phyloP scores from a whole-genome alignment of 1,140 invertebrate genomes.

The Drosophila yakuba region DNA sequence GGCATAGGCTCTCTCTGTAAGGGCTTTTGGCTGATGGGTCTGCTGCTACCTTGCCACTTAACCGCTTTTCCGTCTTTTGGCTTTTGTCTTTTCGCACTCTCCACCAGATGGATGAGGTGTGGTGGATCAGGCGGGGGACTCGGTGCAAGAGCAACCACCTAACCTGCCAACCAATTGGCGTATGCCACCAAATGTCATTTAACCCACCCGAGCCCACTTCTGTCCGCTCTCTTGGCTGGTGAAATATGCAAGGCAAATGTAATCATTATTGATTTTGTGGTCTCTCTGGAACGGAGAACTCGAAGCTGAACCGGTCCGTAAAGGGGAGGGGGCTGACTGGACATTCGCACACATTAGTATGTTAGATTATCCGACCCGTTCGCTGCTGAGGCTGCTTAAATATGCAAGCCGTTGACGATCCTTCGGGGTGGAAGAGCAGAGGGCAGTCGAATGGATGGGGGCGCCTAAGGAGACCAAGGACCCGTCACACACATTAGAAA shows the following conservation, averaged over 20 bases:
- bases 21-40: conserved; percentile 56
- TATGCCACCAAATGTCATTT: conserved; percentile 73
- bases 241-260: conserved; percentile 82
- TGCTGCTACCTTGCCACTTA: conserved; percentile 68
- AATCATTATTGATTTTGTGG: conserved; percentile 83
- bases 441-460: conserved; percentile 1
- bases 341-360: conserved; percentile 72
- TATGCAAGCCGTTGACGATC: conserved; percentile 76
- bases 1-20: conserved; percentile 49
- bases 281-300: conserved; percentile 45
- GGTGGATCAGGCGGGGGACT: conserved; percentile 1
- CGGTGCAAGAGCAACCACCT: conserved; percentile 57
- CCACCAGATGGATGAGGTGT: conserved; percentile 7
- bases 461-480: conserved; percentile 48
- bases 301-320: neutral
- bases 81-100: conserved; percentile 74
- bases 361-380: conserved; percentile 73
- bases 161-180: conserved; percentile 67
- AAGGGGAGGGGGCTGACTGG: conserved; percentile 2
- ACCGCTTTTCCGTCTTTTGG: conserved; percentile 77
- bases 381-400: conserved; percentile 72
- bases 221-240: conserved; percentile 45
- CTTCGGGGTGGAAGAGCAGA: neutral
- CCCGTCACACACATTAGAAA: conserved; percentile 77
- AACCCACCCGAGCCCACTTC: conserved; percentile 37